Percentiles rank a stretch among this genome's conserved stretches.
Conservation (phyloP, 2,113 vertebrate genomes). For the Ciconia boyciana region DNA sequence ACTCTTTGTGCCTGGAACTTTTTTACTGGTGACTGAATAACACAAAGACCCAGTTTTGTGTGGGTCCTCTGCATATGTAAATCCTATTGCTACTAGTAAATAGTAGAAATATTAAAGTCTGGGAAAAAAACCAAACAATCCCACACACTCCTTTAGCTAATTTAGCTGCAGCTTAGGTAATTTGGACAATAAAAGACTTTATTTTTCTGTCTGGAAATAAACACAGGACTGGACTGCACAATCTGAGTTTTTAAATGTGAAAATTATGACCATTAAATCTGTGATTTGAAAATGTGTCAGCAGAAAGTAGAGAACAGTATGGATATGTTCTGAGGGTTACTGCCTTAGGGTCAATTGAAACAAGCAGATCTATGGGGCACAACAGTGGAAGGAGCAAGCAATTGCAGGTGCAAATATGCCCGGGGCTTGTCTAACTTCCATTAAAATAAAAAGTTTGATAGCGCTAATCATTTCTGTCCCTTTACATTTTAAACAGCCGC, state of each 20-base stretch:
- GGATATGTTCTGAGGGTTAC: constrained; percentile 10
- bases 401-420: constrained; percentile 46
- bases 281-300: constrained; percentile 46
- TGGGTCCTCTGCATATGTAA: background rate
- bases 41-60: background rate
- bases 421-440: constrained; percentile 26
- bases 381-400: constrained; percentile 21
- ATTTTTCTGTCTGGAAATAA: background rate
- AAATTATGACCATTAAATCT: constrained; percentile 25
- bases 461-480: constrained; percentile 26
- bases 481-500: constrained; percentile 34
- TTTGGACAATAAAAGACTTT: background rate
- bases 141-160: background rate
- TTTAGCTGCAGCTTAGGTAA: background rate
- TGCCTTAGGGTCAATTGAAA: constrained; percentile 64
- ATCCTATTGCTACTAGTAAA: background rate
- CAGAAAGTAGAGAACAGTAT: background rate
- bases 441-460: constrained; percentile 59
- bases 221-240: background rate
- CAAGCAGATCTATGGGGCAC: constrained; percentile 57
- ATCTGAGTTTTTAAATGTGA: constrained; percentile 10
- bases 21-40: background rate
- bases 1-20: background rate
- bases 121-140: accelerated
- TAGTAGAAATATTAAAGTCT: background rate